Conservation (phyloP, 2,797 vertebrate genomes). For the Anguilla megastoma region DNA sequence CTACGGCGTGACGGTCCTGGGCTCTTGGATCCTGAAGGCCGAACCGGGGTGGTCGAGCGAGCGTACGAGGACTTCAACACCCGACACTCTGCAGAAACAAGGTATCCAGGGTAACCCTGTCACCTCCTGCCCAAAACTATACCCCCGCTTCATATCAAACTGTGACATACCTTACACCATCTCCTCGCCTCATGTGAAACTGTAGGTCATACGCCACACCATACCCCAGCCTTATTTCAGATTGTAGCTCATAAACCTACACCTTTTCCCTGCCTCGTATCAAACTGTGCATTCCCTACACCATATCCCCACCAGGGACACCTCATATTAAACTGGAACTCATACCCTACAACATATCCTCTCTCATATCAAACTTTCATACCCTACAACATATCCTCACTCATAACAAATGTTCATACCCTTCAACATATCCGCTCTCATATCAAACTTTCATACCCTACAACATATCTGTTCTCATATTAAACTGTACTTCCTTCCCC, state of each 20-base stretch:
- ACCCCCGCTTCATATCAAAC: neutral
- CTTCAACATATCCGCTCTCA: neutral
- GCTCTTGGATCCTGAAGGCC: conserved; percentile 78
- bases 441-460: neutral
- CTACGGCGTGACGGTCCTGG: conserved; percentile 81
- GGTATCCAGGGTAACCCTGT: conserved; percentile 38
- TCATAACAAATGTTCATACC: neutral
- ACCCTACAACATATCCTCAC: neutral
- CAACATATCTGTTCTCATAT: neutral
- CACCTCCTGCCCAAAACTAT: neutral
- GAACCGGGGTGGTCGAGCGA: conserved; percentile 71
- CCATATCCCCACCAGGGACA: neutral
- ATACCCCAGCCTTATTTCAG: neutral
- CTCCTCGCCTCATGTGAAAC: neutral
- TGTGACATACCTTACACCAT: neutral
- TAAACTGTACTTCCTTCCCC: no score
- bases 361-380: neutral
- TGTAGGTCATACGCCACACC: neutral
- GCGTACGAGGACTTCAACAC: conserved; percentile 86
- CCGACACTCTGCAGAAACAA: conserved; percentile 78
- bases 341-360: neutral
- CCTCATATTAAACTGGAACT: neutral
- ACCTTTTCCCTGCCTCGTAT: neutral
- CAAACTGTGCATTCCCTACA: neutral
- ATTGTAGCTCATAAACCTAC: neutral